Percentiles rank a stretch among this genome's conserved stretches.
These are phyloP conservation scores for Burhinus bistriatus DNA, from an alignment of 2,113 vertebrate species.

Conservation along the genomic window DNA sequence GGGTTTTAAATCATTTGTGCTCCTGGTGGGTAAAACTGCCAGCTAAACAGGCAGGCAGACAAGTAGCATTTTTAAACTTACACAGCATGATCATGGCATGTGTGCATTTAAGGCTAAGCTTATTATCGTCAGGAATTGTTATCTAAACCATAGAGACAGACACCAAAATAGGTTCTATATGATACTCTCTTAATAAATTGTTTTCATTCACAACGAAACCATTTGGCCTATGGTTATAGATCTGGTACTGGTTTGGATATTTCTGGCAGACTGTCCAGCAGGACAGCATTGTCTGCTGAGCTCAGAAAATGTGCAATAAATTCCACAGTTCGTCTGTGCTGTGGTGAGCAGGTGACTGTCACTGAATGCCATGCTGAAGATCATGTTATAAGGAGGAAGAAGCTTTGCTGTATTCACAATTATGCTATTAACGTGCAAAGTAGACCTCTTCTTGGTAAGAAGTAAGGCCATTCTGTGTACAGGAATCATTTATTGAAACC, in stretches of 20 bases:
- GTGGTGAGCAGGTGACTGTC: neutral
- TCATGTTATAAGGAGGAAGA: neutral
- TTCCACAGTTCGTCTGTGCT: neutral
- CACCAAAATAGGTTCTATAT: constrained; percentile 32
- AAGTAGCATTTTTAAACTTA: constrained; percentile 69
- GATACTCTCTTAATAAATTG: constrained; percentile 22
- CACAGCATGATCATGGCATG: constrained; percentile 51
- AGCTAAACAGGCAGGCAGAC: constrained; percentile 62
- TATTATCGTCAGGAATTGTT: constrained; percentile 56
- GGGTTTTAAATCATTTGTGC: constrained; percentile 69
- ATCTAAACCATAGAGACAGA: constrained; percentile 45
- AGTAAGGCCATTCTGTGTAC: neutral
- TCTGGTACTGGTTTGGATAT: neutral
- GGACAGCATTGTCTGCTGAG: neutral
- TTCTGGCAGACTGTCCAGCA: neutral
- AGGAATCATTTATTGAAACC: neutral
- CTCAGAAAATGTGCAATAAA: neutral
- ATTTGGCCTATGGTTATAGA: neutral
- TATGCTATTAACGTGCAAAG: neutral
- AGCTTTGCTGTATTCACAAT: neutral
- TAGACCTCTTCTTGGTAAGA: neutral
- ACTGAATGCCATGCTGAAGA: neutral
- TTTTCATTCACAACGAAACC: neutral
- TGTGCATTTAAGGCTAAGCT: constrained; percentile 62
- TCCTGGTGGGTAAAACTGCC: constrained; percentile 57